Base-by-base conservation (phyloP, 2,797 vertebrate species). In the Tadarida brasiliensis region DNA sequence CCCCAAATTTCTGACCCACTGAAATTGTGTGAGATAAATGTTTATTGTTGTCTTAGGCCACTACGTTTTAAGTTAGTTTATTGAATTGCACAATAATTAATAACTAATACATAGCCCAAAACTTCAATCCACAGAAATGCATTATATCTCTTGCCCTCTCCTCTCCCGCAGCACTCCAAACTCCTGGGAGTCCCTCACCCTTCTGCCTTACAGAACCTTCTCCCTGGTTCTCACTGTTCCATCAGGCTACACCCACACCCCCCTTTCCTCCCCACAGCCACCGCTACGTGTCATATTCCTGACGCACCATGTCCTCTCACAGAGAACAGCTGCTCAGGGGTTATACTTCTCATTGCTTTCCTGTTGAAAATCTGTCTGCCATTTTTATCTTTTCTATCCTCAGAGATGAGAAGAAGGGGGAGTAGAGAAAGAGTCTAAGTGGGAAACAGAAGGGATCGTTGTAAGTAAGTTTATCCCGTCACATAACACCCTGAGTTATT, bases 301-400 rank as follows among this genome's bases (percentile, higher is more conserved):
- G 70, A 57, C 10, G 10, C 28, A 59, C 49, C 20, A 0, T 24
- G 0, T 85, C n/a, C 68, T 39, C 35, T 63, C 61, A 35, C 28
- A 57, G 61, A n/a, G 26, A 78, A 68, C 44, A 85, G n/a, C 28
- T 44, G 2, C 19, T 39, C 9, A 8, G 17, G 33, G 19, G 54
- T 89, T 49, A 10, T 59, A 57, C 71, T 78, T 91, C 61, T 73
- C 51, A 65, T 33, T 77, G 68, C 56, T 82, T 85, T 96, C 56
- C 30, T 87, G 28, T 35, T 87, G 15, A 88, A 91, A 87, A 59
- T 47, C 39, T 51, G 7, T 73, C 47, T 73, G 56, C 16, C 51
- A 15, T 59, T 63, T 73, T 77, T 28, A 82, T 86, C 49, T 89
- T 91, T 93, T 88, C 61, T 68, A 1, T 39, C 19, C 70, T 91